A percentile compares a stretch with the other conserved stretches of the same genome.
Conservation (phyloP, 1,140 invertebrate genomes). For the Agrypnia vestita region DNA sequence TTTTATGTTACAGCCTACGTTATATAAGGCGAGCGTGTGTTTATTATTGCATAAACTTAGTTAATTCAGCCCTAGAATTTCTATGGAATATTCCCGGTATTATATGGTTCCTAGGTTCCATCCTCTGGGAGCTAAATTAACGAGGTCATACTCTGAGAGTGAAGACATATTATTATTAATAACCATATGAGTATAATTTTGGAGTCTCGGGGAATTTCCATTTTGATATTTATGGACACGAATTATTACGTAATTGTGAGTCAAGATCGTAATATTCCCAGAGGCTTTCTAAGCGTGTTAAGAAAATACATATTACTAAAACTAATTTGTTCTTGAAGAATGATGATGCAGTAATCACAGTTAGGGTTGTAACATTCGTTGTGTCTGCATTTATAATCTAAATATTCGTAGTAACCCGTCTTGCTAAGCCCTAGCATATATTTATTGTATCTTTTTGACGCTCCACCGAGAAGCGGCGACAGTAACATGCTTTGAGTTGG, state of each 20-base stretch:
- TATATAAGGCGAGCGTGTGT: background rate
- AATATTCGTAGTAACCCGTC: too few species aligned
- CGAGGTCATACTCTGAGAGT: slow-evolving; percentile 18
- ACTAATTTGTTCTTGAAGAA: too few species aligned
- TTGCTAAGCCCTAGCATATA: too few species aligned
- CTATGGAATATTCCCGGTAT: slow-evolving; percentile 5
- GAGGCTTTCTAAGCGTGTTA: background rate
- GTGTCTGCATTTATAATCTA: too few species aligned
- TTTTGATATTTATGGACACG: slow-evolving; percentile 17
- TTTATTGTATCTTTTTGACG: too few species aligned
- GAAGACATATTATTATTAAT: slow-evolving; percentile 33
- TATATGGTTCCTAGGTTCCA: background rate
- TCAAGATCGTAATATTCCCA: background rate
- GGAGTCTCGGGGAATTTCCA: background rate
- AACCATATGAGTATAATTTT: slow-evolving; percentile 4
- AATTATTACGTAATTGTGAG: background rate
- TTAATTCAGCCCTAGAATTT: slow-evolving; percentile 1
- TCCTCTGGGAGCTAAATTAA: slow-evolving; percentile 8
- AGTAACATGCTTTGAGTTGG: too few species aligned
- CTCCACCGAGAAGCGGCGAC: too few species aligned
- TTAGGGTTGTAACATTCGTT: too few species aligned
- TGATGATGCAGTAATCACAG: too few species aligned
- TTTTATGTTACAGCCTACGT: too few species aligned
- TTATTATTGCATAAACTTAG: background rate
- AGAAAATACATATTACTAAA: too few species aligned